Evolutionary conservation across 2,113 vertebrate species (phyloP), one percentile per base, ranked within the genome.

Genomic region (Caloenas nicobarica): DNA sequence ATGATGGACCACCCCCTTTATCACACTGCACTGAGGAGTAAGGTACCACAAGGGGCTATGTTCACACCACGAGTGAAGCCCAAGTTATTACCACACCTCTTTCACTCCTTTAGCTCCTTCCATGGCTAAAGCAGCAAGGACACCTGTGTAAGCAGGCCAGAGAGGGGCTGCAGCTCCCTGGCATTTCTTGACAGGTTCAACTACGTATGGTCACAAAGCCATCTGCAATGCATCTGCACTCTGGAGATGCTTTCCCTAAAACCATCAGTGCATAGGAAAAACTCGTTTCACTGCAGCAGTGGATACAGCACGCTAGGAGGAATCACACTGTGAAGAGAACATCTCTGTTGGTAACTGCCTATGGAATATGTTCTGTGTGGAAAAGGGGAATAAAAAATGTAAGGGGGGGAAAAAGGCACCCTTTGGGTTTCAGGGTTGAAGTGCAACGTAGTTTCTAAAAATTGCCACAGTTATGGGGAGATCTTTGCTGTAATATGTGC

Each of bases 321-420:
- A 70, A 46, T 19, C 22, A 31, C 0, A 1, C 22, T 57, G 28
- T 36, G 77, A 83, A 50, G 50, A 83, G 46, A 81, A 56, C 21
- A 16, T 9, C 31, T 78, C 28, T 66, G 54, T 42, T 5, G 0
- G 0, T n/a, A 66, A 31, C 60, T 62, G 31, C 40, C 42, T 15
- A 21, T 22, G 33, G 42, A n/a, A 3, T 21, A 38, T 0, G 1
- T 40, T 88, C 42, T 29, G 7, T 28, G 16, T 1, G 3, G 56
- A 91, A 77, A 62, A 0, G 1, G 10, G 11, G 84, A 54, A 71
- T 48, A 80, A 94, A 94, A 85, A 40, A 25, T 10, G 2, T 4
- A 19, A 10, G 0, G 0, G 6, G 16, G 10, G 16, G 4, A 8
- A 44, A 21, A 72, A 16, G 10, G 8, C 13, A 44, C 0, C 4